Base-by-base conservation (phyloP, 2,888 invertebrate genomes). In the Allophyes oxyacanthae region DNA sequence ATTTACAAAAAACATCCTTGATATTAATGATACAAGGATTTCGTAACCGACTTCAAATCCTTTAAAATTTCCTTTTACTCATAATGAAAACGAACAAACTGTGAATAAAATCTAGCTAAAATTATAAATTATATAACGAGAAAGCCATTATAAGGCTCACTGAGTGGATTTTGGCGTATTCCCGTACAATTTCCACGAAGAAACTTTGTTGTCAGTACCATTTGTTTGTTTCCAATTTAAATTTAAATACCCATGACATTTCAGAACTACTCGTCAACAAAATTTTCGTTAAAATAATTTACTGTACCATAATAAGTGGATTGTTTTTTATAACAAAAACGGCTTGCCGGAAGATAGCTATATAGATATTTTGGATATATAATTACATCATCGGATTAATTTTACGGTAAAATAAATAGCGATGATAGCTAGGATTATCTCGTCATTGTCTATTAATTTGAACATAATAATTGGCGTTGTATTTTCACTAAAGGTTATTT, bases 181-280 rank as follows among this genome's bases (percentile, higher is more conserved):
- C 33, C 25, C 10, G 43, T 15, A 43, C 9, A 38, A 59, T 70
- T 49, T 33, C 28, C 50, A 69, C 34, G 2, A 34, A 51, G 15
- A 62, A 68, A 61, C 25, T 56, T 68, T 58, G 6, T 48, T 46
- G 11, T 9, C 34, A 46, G 40, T 32, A 11, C 25, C 52, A 70
- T 33, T 61, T 55, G 55, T 63, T 63, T 56, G 53, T 41, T 40
- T 58, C 30, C 14, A 52, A 58, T 60, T 67, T 54, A 32, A 72
- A 67, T 64, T 59, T 26, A 67, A 64, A 67, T 72, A 40, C 34
- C 44, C 40, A 25, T 44, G 33, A 34, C 32, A 57, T 61, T 72
- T 49, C 36, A 28, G n/a, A 52, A 64, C 53, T 59, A 48, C 0
- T 45, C 28, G 45, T 44, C 34, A 72, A 55, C 44, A 58, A 68